Base-by-base conservation (phyloP, 2,888 invertebrate species). In the Pammene fasciana region DNA sequence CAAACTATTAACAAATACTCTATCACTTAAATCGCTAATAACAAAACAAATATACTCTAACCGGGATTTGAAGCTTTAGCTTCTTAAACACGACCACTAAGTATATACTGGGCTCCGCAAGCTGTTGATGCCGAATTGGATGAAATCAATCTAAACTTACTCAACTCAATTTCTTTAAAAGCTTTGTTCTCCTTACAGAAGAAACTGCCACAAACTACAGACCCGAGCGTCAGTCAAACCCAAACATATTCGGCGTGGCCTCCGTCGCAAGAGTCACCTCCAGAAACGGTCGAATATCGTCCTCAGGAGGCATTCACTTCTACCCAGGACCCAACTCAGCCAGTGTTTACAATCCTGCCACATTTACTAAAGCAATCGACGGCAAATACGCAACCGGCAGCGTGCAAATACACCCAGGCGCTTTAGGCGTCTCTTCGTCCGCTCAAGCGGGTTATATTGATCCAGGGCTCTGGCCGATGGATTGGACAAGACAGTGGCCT, bases 261-360 rank as follows among this genome's bases (percentile, higher is more conserved):
- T 88, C 86, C 65, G 73, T 88, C 13, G 79, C 86, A 1, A 84
- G 83, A 0, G 74, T 85, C 13, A 77, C 87, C 2, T 82, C 86
- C 16, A 81, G 86, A 46, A 86, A 88, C 38, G 89, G 87, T 1
- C 75, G 86, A 67, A 76, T 86, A 0, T 84, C 88, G 2, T 82
- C 89, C 2, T 72, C 84, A 38, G 82, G 83, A 5, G 86, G 85
- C 8, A 74, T 88, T 8, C 82, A 86, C 61, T 79, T 86, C 45
- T 86, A 79, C 65, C 82, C 87, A 5, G 57, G 65, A 0, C 43
- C 68, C 11, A 67, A 52, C 54, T 55, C 55, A 9, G 66, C 61
- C n/a, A n/a, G n/a, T n/a, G 72, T 59, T 46, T 72, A 70, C 62
- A 75, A 74, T 65, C 86, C 82, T 0, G 72, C 82, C 5, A 80